Percentiles rank a stretch among this genome's conserved stretches.
phyloP scores from a whole-genome alignment of 2,113 vertebrate genomes.

The Leiothrix lutea region DNA sequence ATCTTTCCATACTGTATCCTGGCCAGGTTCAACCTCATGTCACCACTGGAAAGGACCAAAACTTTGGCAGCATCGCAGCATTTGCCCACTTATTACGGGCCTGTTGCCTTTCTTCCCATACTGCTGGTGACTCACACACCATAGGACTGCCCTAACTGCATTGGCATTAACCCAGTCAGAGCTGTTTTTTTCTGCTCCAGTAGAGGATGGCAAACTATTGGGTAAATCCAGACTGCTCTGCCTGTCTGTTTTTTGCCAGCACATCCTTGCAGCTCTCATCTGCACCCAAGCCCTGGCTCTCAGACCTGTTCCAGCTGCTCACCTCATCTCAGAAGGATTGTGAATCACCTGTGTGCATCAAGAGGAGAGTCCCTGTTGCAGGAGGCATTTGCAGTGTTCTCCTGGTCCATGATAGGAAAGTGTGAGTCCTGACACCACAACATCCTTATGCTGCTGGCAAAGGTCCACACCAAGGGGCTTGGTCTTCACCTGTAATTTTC shows the following conservation, averaged over 20 bases:
- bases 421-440: neutral
- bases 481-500: conserved; percentile 14
- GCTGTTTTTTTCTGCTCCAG: neutral
- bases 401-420: neutral
- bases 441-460: neutral
- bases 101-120: fast-evolving
- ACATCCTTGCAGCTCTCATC: neutral
- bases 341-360: fast-evolving
- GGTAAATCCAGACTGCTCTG: neutral
- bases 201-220: neutral
- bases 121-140: neutral
- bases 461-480: neutral
- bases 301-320: neutral
- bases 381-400: neutral
- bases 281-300: neutral
- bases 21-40: neutral
- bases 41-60: neutral
- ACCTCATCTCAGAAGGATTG: neutral
- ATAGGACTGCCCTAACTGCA: neutral
- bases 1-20: neutral
- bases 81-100: neutral
- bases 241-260: neutral
- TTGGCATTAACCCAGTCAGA: neutral
- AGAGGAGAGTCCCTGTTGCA: neutral
- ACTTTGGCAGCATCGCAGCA: neutral